Conservation (phyloP, 2,113 vertebrate species). For the Helogale parvula region DNA sequence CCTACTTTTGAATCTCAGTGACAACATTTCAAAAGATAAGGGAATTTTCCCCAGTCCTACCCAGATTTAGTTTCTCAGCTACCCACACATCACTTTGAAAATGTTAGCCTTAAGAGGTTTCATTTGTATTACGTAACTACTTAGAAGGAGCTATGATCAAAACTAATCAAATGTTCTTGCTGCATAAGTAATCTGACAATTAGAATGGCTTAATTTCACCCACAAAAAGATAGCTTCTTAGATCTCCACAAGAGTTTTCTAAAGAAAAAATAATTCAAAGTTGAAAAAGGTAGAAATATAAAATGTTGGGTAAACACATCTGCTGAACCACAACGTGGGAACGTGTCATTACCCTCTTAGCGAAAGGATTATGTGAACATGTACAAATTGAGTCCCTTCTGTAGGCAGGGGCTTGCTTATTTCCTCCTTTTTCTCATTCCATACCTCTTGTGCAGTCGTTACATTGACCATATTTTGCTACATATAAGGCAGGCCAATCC, state of each 20-base stretch:
- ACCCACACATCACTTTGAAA: constrained; percentile 26
- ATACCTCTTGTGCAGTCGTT: neutral
- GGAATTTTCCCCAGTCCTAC: neutral
- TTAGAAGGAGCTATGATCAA: neutral
- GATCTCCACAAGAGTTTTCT: neutral
- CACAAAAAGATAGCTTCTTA: neutral
- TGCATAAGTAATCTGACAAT: constrained; percentile 16
- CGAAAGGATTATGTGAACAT: neutral
- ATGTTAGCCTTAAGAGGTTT: constrained; percentile 3
- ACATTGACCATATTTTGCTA: neutral
- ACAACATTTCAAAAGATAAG: neutral
- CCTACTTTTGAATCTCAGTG: neutral
- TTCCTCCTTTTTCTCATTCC: neutral
- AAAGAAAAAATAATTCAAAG: neutral
- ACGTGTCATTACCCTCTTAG: neutral
- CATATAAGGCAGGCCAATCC: neutral
- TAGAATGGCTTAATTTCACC: neutral
- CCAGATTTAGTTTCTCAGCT: constrained; percentile 34
- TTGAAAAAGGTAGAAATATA: neutral
- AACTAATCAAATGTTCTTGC: constrained; percentile 28
- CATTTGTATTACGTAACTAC: constrained; percentile 32
- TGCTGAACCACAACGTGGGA: neutral
- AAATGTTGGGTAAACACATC: neutral
- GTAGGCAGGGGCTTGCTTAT: neutral
- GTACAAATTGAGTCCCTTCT: neutral